Conservation (phyloP, 2,113 vertebrate species). For the Oreotrochilus melanogaster region DNA sequence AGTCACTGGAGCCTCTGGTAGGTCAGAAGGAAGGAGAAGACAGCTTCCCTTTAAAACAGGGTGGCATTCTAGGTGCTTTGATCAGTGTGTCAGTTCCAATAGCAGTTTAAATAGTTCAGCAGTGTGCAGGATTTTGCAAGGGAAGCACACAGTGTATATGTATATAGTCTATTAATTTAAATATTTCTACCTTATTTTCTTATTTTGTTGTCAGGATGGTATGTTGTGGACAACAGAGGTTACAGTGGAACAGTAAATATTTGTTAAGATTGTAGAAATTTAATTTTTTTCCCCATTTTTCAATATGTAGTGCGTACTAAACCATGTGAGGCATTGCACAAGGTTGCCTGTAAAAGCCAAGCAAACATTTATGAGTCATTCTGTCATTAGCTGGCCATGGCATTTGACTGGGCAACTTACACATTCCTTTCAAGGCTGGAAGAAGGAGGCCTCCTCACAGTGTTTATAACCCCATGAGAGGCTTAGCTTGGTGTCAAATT, state of each 20-base stretch:
- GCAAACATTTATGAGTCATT: background rate
- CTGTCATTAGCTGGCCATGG: background rate
- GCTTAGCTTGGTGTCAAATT: background rate
- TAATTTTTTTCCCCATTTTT: background rate
- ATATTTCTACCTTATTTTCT: background rate
- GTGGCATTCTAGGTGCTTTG: background rate
- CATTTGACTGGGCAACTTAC: background rate
- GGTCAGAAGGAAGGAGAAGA: background rate
- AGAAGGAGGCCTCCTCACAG: background rate
- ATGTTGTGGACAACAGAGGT: background rate
- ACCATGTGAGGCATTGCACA: background rate
- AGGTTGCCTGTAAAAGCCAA: background rate
- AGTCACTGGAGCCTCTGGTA: background rate
- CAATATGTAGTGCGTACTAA: background rate
- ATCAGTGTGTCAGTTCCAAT: background rate
- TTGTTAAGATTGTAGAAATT: background rate
- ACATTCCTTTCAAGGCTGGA: background rate
- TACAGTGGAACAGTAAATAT: background rate
- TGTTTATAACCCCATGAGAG: background rate
- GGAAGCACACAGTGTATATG: background rate
- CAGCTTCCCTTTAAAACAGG: background rate
- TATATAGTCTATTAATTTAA: background rate
- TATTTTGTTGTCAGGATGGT: background rate
- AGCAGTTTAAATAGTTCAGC: background rate
- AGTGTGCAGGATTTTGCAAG: background rate